These are phyloP conservation scores for Graptemys geographica DNA, from an alignment of 2,797 vertebrate species.

Conservation along the genomic window DNA sequence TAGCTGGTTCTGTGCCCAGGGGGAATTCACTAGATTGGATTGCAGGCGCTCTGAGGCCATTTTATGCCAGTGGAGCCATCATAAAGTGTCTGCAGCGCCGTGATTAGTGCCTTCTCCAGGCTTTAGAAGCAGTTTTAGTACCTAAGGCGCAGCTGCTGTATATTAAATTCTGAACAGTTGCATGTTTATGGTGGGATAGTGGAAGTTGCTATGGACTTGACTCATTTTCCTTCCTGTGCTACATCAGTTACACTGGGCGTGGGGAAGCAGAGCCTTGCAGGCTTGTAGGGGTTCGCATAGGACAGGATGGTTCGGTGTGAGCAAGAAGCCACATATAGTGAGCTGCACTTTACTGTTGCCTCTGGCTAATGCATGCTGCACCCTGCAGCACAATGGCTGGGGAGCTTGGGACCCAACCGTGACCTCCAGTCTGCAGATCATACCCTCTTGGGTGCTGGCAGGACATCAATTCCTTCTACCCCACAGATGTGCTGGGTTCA, in stretches of 20 bases:
- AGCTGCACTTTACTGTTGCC: constrained; percentile 1
- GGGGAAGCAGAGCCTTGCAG: neutral
- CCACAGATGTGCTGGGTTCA: neutral
- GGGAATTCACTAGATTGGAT: too few species aligned
- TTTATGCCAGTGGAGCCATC: neutral
- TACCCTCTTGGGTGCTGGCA: neutral
- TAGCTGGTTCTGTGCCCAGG: neutral
- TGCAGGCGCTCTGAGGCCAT: neutral
- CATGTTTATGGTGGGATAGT: neutral
- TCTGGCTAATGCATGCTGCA: constrained; percentile 22
- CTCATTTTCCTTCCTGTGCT: constrained; percentile 37
- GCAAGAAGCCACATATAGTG: constrained; percentile 45
- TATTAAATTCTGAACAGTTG: neutral
- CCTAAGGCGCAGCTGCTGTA: neutral
- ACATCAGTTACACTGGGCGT: constrained; percentile 7
- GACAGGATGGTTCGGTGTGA: constrained; percentile 30
- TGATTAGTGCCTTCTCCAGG: neutral
- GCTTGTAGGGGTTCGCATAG: neutral
- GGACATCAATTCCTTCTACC: neutral
- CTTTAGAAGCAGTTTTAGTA: neutral
- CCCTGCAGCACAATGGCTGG: neutral
- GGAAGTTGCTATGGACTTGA: constrained; percentile 45
- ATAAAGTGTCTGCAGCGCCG: neutral
- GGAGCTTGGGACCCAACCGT: constrained; percentile 14
- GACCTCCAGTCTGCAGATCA: neutral